Evolutionary conservation across 2,888 invertebrate genomes (phyloP).

Genomic region (Eugnorisma glareosa): DNA sequence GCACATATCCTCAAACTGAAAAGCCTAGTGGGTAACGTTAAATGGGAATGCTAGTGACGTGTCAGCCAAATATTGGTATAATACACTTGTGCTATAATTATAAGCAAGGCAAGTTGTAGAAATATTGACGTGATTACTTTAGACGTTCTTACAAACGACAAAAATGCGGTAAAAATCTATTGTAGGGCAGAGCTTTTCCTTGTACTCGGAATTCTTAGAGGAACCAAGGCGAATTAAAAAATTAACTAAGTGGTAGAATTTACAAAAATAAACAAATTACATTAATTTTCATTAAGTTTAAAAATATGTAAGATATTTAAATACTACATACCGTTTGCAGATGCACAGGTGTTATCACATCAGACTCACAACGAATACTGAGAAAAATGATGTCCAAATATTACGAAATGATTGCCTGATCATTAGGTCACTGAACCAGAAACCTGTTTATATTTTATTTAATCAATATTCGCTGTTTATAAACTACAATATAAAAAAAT

Average conservation of each 20-base stretch:
- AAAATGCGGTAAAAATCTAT: background rate
- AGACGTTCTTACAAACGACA: background rate
- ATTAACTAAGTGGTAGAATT: background rate
- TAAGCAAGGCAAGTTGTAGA: background rate
- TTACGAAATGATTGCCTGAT: conserved; percentile 31
- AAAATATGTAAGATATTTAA: background rate
- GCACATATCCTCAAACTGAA: background rate
- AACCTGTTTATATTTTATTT: conserved; percentile 57
- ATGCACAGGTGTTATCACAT: conserved; percentile 35
- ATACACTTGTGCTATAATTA: background rate
- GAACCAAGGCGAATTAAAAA: too few species aligned
- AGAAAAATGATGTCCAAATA: conserved; percentile 20
- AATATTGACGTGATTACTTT: background rate
- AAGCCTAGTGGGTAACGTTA: background rate
- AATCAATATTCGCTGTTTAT: conserved; percentile 42
- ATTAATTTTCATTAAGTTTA: background rate
- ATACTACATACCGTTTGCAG: conserved; percentile 35
- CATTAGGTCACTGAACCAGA: conserved; percentile 48
- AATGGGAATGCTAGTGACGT: background rate
- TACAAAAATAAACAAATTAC: background rate
- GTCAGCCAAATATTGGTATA: background rate
- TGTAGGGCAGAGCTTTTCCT: background rate
- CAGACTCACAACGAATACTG: conserved; percentile 51
- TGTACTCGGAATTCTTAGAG: background rate
- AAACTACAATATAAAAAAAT: conserved; percentile 14